Conservation (phyloP, 1,140 invertebrate genomes). For the Caerostris extrusa region DNA sequence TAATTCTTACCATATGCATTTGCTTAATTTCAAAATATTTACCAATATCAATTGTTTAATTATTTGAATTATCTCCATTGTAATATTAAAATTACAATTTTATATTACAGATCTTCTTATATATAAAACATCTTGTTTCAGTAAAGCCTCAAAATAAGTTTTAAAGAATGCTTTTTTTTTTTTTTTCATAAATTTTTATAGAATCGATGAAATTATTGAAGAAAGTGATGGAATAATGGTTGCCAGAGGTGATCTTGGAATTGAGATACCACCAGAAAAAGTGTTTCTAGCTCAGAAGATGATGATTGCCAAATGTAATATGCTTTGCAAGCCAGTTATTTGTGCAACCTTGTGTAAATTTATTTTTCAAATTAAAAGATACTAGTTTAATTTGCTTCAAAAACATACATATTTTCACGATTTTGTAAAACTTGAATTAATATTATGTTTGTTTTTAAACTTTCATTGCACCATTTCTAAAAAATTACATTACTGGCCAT, state of each 20-base stretch:
- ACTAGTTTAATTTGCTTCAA: neutral
- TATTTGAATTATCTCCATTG: too few relatives aligned
- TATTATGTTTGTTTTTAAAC: neutral
- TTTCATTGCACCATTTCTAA: neutral
- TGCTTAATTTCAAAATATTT: too few relatives aligned
- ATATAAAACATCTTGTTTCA: neutral
- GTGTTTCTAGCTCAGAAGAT: conserved; percentile 99
- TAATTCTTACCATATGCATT: neutral
- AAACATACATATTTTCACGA: too few relatives aligned
- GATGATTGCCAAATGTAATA: conserved; percentile 96
- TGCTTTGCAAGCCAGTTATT: conserved; percentile 96
- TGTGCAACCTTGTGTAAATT: conserved; percentile 92
- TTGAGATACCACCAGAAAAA: conserved; percentile 93
- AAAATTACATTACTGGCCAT: too few relatives aligned
- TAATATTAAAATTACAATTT: too few relatives aligned
- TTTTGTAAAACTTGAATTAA: too few relatives aligned
- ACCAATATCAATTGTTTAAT: too few relatives aligned
- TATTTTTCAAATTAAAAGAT: neutral
- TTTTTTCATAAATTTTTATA: conserved; percentile 74
- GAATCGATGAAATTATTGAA: conserved; percentile 83
- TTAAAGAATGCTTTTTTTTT: neutral
- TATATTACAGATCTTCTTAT: too few relatives aligned
- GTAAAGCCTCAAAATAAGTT: neutral
- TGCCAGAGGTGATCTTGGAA: conserved; percentile 82
- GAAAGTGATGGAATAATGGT: conserved; percentile 83